Evolutionary conservation across 2,888 invertebrate species (phyloP), one percentile per base, ranked within the genome.

Genomic region (Alsophila aescularia): DNA sequence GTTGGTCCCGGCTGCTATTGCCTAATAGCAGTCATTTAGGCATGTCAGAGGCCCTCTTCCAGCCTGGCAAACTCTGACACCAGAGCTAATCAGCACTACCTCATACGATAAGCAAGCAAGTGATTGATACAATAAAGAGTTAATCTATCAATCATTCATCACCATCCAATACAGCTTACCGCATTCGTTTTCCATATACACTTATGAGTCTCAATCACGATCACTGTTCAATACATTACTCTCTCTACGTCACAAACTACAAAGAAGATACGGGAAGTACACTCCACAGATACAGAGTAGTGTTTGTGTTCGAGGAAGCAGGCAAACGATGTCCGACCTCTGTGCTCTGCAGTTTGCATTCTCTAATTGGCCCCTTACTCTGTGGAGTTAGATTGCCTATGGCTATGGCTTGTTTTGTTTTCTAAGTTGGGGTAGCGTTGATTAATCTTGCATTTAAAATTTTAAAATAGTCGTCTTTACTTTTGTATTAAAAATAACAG

Each of bases 321-420:
- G 58, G 69, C 65, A 67, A 72, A 72, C 67, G 61, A 62, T 49
- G 62, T 59, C 57, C 62, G 45, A 58, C 60, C 58, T 53, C 53
- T 52, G 58, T 47, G 41, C 49, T 42, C 48, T 64, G 64, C 57
- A 65, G 70, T 71, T 72, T 70, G 70, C 68, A 65, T 71, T 70
- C 68, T 66, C 71, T 72, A 72, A 75, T 75, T 73, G 71, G 72
- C 66, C 63, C 66, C 58, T 69, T 70, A 67, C 66, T 60, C 60
- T 66, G 60, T 59, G 56, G 55, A 57, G 58, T 56, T 58, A 53
- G 62, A 58, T 62, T 62, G 61, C 52, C 24, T 44, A 39, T 32
- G 13, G 53, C 35, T 47, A 40, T 10, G 31, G 52, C 52, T 55
- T 41, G 53, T 58, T 63, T 56, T 12, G 44, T 21, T 58, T 27